Base-by-base conservation (phyloP, 1,140 invertebrate species). In the Bombus waltoni region DNA sequence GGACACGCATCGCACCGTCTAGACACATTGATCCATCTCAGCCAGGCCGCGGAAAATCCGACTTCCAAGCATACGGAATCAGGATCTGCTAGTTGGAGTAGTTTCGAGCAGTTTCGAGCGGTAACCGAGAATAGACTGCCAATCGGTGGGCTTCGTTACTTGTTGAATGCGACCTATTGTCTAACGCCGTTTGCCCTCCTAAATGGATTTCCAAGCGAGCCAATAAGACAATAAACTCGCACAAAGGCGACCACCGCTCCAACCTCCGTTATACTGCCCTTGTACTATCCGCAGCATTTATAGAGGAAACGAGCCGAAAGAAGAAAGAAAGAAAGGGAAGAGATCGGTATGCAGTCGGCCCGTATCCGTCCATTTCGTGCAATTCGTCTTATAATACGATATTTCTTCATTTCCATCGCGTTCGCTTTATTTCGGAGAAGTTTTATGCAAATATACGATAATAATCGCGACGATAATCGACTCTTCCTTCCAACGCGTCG, bases 171-270 rank as follows among this genome's bases (percentile, higher is more conserved):
- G 70, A 87, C 22, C 85, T 76, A 91, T 91, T 91, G 85, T 91
- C 89, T 89, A 89, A 83, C 83, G 78, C 70, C 84, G 87, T 88
- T 91, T 91, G 90, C 74, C 80, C 87, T 81, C 85, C 89, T 91
- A 91, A 91, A 91, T 91, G 87, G 89, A 91, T 91, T 91, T 91
- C 85, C 82, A 89, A 91, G 89, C 83, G 86, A 90, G 87, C 89
- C 89, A 88, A 90, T 90, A 90, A 90, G 89, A 90, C 86, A 90
- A 90, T 90, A 90, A 90, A 81, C 89, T 57, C 77, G 79, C 82
- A 89, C 86, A 90, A 90, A 89, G 79, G 86, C 75, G 82, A 81
- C 81, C 81, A 80, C 18, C 47, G 47, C 85, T 89, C 72, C 68
- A 59, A 71, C 32, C 42, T 83, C 76, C 59, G 87, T 90, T 90